Base-by-base conservation (phyloP, 2,888 invertebrate genomes). In the Drosophila picticornis region DNA sequence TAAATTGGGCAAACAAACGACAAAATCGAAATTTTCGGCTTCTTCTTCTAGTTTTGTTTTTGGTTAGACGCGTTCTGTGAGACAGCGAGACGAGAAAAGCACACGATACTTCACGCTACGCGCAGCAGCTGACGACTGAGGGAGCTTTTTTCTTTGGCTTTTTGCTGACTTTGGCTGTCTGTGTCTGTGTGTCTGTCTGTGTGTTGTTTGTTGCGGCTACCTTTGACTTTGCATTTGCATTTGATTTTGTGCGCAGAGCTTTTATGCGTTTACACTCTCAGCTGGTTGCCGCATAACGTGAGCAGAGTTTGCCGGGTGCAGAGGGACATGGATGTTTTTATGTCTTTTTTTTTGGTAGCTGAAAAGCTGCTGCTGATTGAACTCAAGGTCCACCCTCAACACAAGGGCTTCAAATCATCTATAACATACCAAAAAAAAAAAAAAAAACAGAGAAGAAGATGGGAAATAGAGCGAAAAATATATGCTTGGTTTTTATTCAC, bases 111-210 rank as follows among this genome's bases (percentile, higher is more conserved):
- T 91, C 81, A 92, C 92, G 92, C 90, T 86, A 91, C 88, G 92
- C 92, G 91, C 92, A 93, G 92, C 92, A 93, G 92, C 92, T 92
- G 92, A 91, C 88, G 84, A 92, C 91, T 92, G 91, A 91, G 79
- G 76, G 81, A 92, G 91, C 91, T 92, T 92, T 91, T 91, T 88
- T 83, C 81, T 72, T 81, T 81, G 70, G 82, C 83, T 86, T 86
- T 88, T 79, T 66, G 66, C 34, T 71, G 46, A 66, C 75, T 46
- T 46, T 75, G 53, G 65, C 60, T 59, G 58, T 46, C 34, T 36
- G 64, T 79, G 83, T 75, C 25, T 36, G 66, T 79, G 83, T 75
- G 65, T 81, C 69, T 72, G 29, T 31, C 77, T 60, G 71, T 40
- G 72, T 63, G 70, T 67, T 81, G 72, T 61, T 74, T 75, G 53